Base-by-base conservation (phyloP, 2,113 vertebrate species). In the Mungos mungo region DNA sequence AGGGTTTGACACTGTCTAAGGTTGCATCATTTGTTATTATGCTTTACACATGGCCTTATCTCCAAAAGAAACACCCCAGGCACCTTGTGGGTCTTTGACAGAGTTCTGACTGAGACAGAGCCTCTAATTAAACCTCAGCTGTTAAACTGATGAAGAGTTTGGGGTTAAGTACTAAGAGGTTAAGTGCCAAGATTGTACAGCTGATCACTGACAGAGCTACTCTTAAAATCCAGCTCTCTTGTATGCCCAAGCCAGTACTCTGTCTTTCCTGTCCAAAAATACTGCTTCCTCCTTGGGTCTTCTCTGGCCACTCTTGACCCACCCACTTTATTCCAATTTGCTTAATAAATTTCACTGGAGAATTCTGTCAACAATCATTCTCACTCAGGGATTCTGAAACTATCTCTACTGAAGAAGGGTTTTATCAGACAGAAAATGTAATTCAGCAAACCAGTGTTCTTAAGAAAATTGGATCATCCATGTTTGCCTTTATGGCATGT, bases 401-500 rank as follows among this genome's bases (percentile, higher is more conserved):
- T 68, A 38, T 19, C 33, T 90, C 69, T 72, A 72, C 29, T 60
- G 47, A 95, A 81, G 63, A 94, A 25, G n/a, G 57, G 5, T 76
- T 85, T 88, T 87, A 95, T 85, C n/a, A 87, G 41, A 33, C 41
- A 83, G 60, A 52, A 93, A 57, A 84, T 60, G 11, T 45, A 81
- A 95, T 74, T 72, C 85, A 90, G 72, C 54, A 88, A 93, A 93
- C 50, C 23, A 25, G 12, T 8, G 18, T 87, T 94, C 47, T 57
- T 76, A 85, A 85, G 66, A 93, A 89, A 93, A 88, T 5, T 57
- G 45, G 14, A 72, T 38, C 33, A 57, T 33, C 35, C 74, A 88
- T 35, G 33, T 95, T 96, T 96, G 86, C 95, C 79, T 79, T 91
- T 69, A 81, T 25, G 21, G 27, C 71, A 85, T 77, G 27, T 81